These are phyloP conservation scores for Exaiptasia diaphana DNA, from an alignment of 64 coral and sea anemone genomes.

Conservation along the genomic window DNA sequence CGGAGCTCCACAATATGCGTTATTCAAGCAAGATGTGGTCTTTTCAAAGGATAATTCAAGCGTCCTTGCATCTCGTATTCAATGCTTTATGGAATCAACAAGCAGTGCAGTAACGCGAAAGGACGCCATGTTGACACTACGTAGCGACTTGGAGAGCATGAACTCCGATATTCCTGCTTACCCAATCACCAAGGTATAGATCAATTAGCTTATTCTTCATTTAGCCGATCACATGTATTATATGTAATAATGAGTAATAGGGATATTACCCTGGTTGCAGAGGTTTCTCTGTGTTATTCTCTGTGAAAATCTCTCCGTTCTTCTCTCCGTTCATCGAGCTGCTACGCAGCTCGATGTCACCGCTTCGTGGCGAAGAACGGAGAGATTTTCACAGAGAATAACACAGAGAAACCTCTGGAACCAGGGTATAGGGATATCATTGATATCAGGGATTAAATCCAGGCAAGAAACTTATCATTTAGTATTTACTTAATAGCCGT, in stretches of 20 bases:
- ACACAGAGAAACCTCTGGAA: too few species aligned
- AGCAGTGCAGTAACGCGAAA: conserved; percentile 48
- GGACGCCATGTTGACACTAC: conserved; percentile 69
- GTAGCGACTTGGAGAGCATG: conserved; percentile 16
- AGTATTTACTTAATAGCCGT: too few species aligned
- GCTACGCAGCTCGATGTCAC: too few species aligned
- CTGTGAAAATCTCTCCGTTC: too few species aligned
- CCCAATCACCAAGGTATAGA: conserved; percentile 10
- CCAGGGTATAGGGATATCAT: too few species aligned
- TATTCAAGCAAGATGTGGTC: conserved; percentile 34
- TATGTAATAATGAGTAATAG: background rate
- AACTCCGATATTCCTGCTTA: conserved; percentile 33
- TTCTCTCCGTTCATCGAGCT: too few species aligned
- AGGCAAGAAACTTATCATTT: too few species aligned
- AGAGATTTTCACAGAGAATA: too few species aligned
- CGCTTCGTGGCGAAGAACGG: too few species aligned
- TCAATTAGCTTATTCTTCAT: conserved; percentile 28
- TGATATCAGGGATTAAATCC: too few species aligned
- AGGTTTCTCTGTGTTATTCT: background rate
- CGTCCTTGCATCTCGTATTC: conserved; percentile 52
- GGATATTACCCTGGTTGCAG: background rate
- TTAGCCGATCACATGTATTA: background rate
- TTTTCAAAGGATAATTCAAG: conserved; percentile 30
- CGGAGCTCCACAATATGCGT: background rate
- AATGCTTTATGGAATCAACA: conserved; percentile 39